Conservation (phyloP, 2,888 invertebrate genomes). For the Matsumyia berberina region DNA sequence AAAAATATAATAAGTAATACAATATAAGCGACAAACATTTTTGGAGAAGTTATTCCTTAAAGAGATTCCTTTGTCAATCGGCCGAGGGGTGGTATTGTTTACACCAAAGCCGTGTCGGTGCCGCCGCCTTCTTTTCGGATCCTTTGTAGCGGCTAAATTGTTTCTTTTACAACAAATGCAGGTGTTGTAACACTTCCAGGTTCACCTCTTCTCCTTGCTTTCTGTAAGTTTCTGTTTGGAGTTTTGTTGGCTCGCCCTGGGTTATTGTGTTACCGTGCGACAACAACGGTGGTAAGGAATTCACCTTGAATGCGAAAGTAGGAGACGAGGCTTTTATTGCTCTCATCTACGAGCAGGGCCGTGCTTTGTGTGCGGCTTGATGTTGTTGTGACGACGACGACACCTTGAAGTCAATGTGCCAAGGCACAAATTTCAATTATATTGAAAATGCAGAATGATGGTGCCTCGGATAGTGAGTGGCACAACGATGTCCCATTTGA, state of each 20-base stretch:
- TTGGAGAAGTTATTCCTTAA: constrained; percentile 19
- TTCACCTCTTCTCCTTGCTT: constrained; percentile 10
- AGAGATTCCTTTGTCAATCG: constrained; percentile 14
- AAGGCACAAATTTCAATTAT: constrained; percentile 62
- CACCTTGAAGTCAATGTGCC: constrained; percentile 47
- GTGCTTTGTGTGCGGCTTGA: constrained; percentile 17
- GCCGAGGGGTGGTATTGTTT: constrained; percentile 21
- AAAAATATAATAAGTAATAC: constrained; percentile 35
- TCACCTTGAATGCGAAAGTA: constrained; percentile 59
- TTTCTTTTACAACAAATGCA: constrained; percentile 54
- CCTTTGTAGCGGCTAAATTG: constrained; percentile 49
- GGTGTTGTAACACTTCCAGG: constrained; percentile 36
- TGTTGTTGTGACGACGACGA: constrained; percentile 24
- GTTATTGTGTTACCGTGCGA: constrained; percentile 15
- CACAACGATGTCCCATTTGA: constrained; percentile 45
- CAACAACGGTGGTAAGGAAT: constrained; percentile 8
- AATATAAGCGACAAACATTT: constrained; percentile 28
- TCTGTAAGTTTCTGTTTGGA: constrained; percentile 1
- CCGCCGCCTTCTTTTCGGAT: constrained; percentile 10
- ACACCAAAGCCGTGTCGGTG: constrained; percentile 1
- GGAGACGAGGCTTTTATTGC: constrained; percentile 51
- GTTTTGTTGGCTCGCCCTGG: constrained; percentile 30
- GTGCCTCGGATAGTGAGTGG: constrained; percentile 17
- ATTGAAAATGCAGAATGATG: constrained; percentile 51
- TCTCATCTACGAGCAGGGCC: constrained; percentile 40